phyloP scores from a whole-genome alignment of 2,113 vertebrate genomes.

The Taxidea taxus region DNA sequence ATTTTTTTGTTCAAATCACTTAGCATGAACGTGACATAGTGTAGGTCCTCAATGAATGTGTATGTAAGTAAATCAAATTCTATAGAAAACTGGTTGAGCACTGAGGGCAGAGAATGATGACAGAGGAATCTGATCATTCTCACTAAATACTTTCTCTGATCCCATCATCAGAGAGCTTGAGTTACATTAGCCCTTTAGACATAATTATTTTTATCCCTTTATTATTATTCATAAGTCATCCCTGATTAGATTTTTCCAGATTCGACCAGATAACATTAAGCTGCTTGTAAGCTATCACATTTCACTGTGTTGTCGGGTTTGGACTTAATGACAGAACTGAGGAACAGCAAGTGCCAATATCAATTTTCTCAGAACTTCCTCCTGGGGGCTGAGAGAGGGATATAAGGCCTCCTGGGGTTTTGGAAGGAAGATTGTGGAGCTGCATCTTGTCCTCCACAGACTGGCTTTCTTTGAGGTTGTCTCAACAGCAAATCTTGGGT shows the following conservation, averaged over 20 bases:
- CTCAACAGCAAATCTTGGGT: slow-evolving; percentile 61
- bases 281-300: slow-evolving; percentile 12
- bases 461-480: slow-evolving; percentile 62
- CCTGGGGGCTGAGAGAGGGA: slow-evolving; percentile 39
- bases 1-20: slow-evolving; percentile 9
- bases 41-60: background rate
- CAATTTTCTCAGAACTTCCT: slow-evolving; percentile 56
- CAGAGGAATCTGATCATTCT: background rate
- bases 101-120: background rate
- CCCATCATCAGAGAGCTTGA: slow-evolving; percentile 32
- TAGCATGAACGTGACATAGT: background rate
- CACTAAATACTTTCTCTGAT: slow-evolving; percentile 19
- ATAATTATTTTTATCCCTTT: slow-evolving; percentile 52
- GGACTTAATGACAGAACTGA: slow-evolving; percentile 55
- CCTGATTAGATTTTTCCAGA: slow-evolving; percentile 49
- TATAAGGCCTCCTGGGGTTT: slow-evolving; percentile 22
- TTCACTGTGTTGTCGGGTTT: slow-evolving; percentile 52
- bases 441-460: slow-evolving; percentile 42
- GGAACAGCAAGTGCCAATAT: slow-evolving; percentile 60
- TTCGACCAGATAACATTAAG: slow-evolving; percentile 48
- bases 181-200: slow-evolving; percentile 39
- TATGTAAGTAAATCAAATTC: slow-evolving; percentile 11
- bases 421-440: slow-evolving; percentile 36
- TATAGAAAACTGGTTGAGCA: slow-evolving; percentile 1
- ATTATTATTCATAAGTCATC: slow-evolving; percentile 58